phyloP scores from a whole-genome alignment of 1,140 invertebrate genomes.

The Pogonomyrmex barbatus region DNA sequence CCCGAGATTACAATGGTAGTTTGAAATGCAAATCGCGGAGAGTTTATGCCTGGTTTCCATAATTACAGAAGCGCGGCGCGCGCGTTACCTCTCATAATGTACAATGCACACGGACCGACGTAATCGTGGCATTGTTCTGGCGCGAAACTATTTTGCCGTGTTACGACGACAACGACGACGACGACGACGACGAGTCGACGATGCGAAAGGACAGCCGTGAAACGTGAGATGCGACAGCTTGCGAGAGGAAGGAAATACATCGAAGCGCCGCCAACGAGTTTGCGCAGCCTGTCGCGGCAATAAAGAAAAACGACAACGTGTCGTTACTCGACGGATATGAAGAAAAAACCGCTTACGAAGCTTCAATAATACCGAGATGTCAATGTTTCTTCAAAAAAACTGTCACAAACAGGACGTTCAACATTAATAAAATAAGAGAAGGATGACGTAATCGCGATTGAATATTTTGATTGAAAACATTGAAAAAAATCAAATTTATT shows the following conservation, averaged over 20 bases:
- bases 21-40: conserved; percentile 72
- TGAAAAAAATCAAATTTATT: background rate
- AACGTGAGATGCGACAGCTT: conserved; percentile 48
- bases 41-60: conserved; percentile 70
- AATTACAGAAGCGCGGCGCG: conserved; percentile 68
- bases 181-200: conserved; percentile 31
- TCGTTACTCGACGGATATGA: conserved; percentile 20
- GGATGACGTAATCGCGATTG: background rate
- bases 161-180: conserved; percentile 19
- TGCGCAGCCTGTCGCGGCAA: background rate
- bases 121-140: conserved; percentile 68
- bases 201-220: conserved; percentile 48
- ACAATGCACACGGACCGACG: conserved; percentile 58
- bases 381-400: background rate
- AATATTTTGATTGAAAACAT: background rate
- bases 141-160: conserved; percentile 66
- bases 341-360: conserved; percentile 21
- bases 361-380: conserved; percentile 5
- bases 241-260: conserved; percentile 40
- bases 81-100: conserved; percentile 67
- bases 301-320: conserved; percentile 35
- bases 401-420: background rate
- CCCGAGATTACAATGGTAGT: conserved; percentile 66
- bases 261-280: conserved; percentile 33
- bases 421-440: background rate